phyloP scores from a whole-genome alignment of 2,797 vertebrate genomes.

The Acropternis orthonyx region DNA sequence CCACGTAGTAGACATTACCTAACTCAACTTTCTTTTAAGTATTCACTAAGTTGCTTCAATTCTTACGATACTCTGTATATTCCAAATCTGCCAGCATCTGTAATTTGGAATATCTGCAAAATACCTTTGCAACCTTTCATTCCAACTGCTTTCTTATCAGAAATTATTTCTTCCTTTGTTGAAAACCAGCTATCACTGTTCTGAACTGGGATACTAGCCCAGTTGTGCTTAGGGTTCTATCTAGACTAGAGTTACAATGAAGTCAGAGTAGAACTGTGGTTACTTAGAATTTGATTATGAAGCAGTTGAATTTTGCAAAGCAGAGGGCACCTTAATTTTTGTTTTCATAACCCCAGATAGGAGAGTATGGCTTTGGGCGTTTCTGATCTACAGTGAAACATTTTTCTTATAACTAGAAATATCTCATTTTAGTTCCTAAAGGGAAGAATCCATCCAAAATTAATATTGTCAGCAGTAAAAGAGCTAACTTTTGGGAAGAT shows the following conservation, averaged over 20 bases:
- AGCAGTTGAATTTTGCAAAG: neutral
- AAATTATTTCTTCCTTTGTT: neutral
- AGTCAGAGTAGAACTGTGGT: neutral
- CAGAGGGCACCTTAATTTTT: neutral
- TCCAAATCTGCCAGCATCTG: neutral
- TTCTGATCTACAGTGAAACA: neutral
- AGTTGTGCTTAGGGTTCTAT: neutral
- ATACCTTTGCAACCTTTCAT: neutral
- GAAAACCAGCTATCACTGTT: neutral
- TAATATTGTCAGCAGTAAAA: constrained; percentile 24
- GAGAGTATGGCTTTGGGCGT: neutral
- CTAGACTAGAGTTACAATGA: neutral
- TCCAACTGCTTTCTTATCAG: neutral
- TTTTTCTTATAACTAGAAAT: neutral
- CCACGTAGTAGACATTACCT: neutral
- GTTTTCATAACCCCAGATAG: neutral
- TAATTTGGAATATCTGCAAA: neutral
- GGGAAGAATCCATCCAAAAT: constrained; percentile 28
- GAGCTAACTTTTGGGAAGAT: constrained; percentile 35
- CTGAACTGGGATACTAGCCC: neutral
- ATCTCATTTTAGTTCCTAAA: constrained; percentile 13
- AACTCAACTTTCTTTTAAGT: neutral
- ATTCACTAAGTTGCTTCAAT: neutral
- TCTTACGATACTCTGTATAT: neutral
- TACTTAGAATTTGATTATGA: neutral